Base-by-base conservation (phyloP, 2,797 vertebrate genomes). In the Ctenopoma kingsleyae region DNA sequence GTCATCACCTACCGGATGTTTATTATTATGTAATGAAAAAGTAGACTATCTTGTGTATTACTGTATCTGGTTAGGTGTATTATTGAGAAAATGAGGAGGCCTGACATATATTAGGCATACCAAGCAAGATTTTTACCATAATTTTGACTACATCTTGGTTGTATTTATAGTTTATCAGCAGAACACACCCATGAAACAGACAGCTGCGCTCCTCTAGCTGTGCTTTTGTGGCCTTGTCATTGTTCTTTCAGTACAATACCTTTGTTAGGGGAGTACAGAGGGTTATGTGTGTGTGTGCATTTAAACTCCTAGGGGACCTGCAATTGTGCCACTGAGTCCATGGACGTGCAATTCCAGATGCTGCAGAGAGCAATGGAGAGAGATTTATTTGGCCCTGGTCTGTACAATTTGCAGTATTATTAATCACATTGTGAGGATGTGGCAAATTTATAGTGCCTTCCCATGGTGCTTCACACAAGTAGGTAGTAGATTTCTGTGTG, bases 341-440 rank as follows among this genome's bases (percentile, higher is more conserved):
- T 73, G 78, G 78, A 74, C 66, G 62, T 73, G 50, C 52, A 64
- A 54, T 78, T 85, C 75, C 87, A 91, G 84, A 90, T 90, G 86
- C 82, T 83, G 57, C 62, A 27, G 68, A 64, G 60, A 74, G 41
- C 50, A 50, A 75, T 46, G 51, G 50, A 71, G 52, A 60, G 48
- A 55, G 56, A 56, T 84, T 84, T 89, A 67, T 87, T 85, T 88
- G 89, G 73, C 89, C 90, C 70, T 55, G 85, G 91, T 91, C 85
- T 86, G 87, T 91, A 87, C 25, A 73, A 65, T 82, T 72, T 79
- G 66, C 60, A 54, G 66, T 57, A 55, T 84, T 87, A 91, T 88
- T 87, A 87, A 90, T 91, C 74, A 89, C 71, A 55, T 30, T 57
- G 49, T 23, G 57, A 76, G 49, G 60, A 67, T 74, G 71, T 17